These are phyloP conservation scores for Oophaga pumilio DNA, from an alignment of 2,113 vertebrate genomes.

Conservation along the genomic window DNA sequence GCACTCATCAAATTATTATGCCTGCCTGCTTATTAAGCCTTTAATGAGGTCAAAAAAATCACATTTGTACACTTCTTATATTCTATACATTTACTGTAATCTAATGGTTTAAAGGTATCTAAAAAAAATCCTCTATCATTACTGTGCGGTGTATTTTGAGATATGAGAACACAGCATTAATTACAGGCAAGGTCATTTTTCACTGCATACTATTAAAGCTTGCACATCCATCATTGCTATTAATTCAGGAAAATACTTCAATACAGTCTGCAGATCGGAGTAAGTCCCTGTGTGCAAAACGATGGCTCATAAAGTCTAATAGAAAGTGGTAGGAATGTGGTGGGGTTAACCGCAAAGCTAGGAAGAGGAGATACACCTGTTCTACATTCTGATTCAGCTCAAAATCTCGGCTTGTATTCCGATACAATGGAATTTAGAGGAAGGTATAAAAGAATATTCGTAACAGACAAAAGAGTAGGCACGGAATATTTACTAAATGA, in stretches of 20 bases:
- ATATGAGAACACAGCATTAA: slow-evolving; percentile 11
- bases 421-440: background rate
- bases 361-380: background rate
- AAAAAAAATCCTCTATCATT: background rate
- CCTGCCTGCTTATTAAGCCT: too few relatives aligned
- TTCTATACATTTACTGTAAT: background rate
- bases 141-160: background rate
- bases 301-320: slow-evolving; percentile 19
- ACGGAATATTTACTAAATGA: too few relatives aligned
- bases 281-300: slow-evolving; percentile 13
- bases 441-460: background rate
- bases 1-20: too few relatives aligned
- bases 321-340: slow-evolving; percentile 20
- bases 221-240: slow-evolving; percentile 22
- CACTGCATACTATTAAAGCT: slow-evolving; percentile 21
- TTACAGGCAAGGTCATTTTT: slow-evolving; percentile 26
- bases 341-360: slow-evolving; percentile 32
- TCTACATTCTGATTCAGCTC: background rate
- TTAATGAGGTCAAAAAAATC: too few relatives aligned
- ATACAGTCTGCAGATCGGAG: slow-evolving; percentile 2
- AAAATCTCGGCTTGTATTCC: background rate
- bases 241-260: slow-evolving; percentile 32
- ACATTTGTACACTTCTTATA: background rate
- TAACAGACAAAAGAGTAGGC: background rate
- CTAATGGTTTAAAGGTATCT: background rate